Base-by-base conservation (phyloP, 2,888 invertebrate species). In the Brenthis ino region DNA sequence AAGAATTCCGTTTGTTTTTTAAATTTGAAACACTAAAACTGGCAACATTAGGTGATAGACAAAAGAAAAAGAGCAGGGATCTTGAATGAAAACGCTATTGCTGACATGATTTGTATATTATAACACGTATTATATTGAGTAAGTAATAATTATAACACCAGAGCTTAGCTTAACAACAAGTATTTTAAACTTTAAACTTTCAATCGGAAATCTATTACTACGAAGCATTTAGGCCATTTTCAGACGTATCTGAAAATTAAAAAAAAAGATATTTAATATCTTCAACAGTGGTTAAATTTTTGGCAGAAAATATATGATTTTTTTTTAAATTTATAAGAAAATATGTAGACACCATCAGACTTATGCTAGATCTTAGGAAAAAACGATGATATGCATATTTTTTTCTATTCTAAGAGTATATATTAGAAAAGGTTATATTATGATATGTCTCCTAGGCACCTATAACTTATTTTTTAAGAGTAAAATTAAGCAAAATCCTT, bases 361-460 rank as follows among this genome's bases (percentile, higher is more conserved):
- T 87, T 89, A 88, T 48, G 61, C 71, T 74, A 74, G 55, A 67
- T 57, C 64, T 69, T 78, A 79, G 71, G 60, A 77, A 80, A 77
- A 78, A 78, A 76, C 70, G 57, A 73, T 80, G 79, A 79, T 78
- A 79, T 78, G 76, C 75, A 66, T 69, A 74, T 71, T 71, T 75
- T 20, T 74, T 72, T 75, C 72, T 75, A 72, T 60, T 72, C 70
- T 72, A 65, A 67, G 72, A 75, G 70, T 75, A 72, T 74, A 71
- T 74, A 73, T 75, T 73, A 73, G 73, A 74, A 74, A 77, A 74
- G 68, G 51, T 72, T 71, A 76, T 76, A 79, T 76, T 77, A 78
- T 89, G 87, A 89, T 88, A 89, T 88, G 88, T 88, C 73, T 85
- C 79, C 85, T 89, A 91, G 81, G 87, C 86, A 89, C 88, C 89